Evolutionary conservation across 2,797 vertebrate genomes (phyloP).

Genomic region (Sardinella longiceps): DNA sequence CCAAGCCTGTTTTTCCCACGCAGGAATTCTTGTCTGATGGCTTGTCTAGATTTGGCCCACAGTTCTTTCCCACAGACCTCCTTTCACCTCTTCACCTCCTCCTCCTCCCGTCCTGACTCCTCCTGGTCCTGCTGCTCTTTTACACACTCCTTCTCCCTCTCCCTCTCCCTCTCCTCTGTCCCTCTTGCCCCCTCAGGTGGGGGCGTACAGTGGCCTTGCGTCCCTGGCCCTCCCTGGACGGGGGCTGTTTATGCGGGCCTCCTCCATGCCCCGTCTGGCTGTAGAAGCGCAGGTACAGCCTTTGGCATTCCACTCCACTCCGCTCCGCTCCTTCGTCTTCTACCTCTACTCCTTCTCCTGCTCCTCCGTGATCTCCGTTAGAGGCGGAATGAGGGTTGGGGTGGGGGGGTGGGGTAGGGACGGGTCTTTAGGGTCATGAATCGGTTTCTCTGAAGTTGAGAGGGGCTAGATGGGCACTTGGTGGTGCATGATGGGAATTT

Average conservation of each 20-base stretch:
- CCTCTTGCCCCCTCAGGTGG: constrained; percentile 89
- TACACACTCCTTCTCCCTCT: too few relatives aligned
- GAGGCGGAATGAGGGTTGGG: too few relatives aligned
- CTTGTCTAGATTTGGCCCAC: background rate
- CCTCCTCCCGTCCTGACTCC: background rate
- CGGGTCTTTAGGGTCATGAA: background rate
- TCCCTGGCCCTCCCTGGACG: constrained; percentile 88
- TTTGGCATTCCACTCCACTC: constrained; percentile 52
- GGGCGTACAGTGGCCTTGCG: constrained; percentile 89
- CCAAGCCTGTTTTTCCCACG: background rate
- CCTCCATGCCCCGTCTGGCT: constrained; percentile 93
- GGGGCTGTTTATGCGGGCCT: constrained; percentile 88
- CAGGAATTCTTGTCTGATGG: too few relatives aligned
- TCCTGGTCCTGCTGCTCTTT: too few relatives aligned
- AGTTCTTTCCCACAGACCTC: background rate
- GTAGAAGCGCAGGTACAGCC: constrained; percentile 87
- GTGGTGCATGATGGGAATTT: background rate
- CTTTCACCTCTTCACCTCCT: background rate
- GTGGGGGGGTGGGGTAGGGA: background rate
- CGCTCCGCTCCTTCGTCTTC: too few relatives aligned
- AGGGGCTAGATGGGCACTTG: background rate
- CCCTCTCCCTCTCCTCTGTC: constrained; percentile 49
- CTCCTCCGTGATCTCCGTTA: constrained; percentile 4
- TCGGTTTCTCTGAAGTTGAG: background rate
- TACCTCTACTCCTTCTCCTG: too few relatives aligned